Conservation (phyloP, 2,888 invertebrate genomes). For the Eurois occulta region DNA sequence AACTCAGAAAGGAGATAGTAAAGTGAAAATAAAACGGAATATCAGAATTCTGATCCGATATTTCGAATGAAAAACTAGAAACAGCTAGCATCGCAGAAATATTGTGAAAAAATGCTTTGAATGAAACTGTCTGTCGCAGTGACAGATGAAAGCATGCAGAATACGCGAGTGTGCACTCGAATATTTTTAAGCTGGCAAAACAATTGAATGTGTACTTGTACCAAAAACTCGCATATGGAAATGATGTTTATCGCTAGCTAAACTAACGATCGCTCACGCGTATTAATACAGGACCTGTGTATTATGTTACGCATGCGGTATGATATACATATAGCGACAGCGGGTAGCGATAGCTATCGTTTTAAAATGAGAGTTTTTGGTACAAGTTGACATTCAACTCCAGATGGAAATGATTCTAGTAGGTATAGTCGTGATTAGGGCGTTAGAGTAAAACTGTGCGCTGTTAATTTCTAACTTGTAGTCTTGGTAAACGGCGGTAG, state of each 20-base stretch:
- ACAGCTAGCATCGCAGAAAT: constrained; percentile 22
- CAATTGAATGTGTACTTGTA: background rate
- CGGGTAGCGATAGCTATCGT: background rate
- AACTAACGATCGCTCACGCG: background rate
- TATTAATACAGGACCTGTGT: background rate
- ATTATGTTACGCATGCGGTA: background rate
- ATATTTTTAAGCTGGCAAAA: background rate
- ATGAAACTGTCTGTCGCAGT: constrained; percentile 44
- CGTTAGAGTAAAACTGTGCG: constrained; percentile 43
- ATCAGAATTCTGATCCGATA: constrained; percentile 1
- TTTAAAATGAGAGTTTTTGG: background rate
- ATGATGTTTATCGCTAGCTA: background rate
- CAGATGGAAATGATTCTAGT: background rate
- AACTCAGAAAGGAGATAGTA: background rate
- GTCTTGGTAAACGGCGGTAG: constrained; percentile 33
- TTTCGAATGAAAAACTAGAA: constrained; percentile 24
- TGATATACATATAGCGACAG: background rate
- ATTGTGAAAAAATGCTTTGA: constrained; percentile 48
- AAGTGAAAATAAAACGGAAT: constrained; percentile 13
- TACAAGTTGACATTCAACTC: background rate
- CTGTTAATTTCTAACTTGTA: constrained; percentile 53
- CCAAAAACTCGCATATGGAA: background rate
- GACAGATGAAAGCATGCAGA: constrained; percentile 40
- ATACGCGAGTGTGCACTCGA: constrained; percentile 29
- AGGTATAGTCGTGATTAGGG: background rate